Evolutionary conservation across 2,113 vertebrate species (phyloP).

Genomic region (Sciurus niger): DNA sequence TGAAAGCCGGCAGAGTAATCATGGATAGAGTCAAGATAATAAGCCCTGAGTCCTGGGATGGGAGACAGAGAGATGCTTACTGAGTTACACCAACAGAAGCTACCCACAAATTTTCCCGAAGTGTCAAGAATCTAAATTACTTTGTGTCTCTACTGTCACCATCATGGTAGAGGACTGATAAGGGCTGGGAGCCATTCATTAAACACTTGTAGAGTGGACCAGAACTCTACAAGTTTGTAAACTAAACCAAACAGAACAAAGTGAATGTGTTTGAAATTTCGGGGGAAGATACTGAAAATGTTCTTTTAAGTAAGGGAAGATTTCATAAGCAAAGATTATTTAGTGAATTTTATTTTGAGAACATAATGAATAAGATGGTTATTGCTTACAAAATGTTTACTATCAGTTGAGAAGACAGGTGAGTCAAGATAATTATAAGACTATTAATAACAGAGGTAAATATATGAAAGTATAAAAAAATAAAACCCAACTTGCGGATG

Average conservation of each 20-base stretch:
- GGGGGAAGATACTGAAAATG: background rate
- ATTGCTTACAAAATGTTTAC: slow-evolving; percentile 34
- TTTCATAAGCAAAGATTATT: background rate
- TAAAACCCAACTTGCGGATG: background rate
- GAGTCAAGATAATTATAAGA: background rate
- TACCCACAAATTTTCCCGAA: background rate
- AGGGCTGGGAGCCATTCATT: background rate
- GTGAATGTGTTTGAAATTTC: background rate
- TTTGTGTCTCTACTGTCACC: background rate
- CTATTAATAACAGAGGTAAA: background rate
- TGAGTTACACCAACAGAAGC: background rate
- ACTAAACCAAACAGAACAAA: background rate
- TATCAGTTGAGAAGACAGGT: background rate
- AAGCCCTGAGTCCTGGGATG: background rate
- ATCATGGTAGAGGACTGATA: background rate
- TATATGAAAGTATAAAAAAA: background rate
- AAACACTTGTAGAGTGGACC: background rate
- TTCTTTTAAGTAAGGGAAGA: background rate
- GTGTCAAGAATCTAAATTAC: background rate
- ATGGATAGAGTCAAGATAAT: background rate
- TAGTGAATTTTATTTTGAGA: background rate
- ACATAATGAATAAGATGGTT: background rate
- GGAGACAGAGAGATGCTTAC: background rate
- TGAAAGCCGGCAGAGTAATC: background rate
- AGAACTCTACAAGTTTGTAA: background rate